Percentiles rank a stretch among this genome's conserved stretches.
Evolutionary conservation across 2,113 vertebrate species (phyloP).

Genomic region (Colaptes auratus): DNA sequence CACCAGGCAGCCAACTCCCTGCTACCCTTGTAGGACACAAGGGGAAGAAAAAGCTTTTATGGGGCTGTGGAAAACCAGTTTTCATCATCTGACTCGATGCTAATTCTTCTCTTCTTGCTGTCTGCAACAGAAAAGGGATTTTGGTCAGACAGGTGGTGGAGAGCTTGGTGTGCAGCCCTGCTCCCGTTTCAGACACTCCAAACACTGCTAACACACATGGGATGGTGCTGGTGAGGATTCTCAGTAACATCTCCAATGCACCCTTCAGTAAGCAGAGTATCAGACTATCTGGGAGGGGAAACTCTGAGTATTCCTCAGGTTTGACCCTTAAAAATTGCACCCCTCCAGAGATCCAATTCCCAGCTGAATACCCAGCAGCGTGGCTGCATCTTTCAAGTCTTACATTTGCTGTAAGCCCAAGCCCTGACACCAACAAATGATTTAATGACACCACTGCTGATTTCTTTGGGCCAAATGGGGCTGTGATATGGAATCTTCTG

Average conservation of each 20-base stretch:
- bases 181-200: not conserved
- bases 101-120: not conserved
- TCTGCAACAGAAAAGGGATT: not conserved
- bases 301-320: not conserved
- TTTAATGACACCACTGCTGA: not conserved
- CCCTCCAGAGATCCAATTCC: not conserved
- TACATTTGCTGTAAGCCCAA: not conserved
- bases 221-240: not conserved
- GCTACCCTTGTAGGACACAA: rapidly evolving
- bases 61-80: not conserved
- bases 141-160: rapidly evolving
- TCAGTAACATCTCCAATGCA: rapidly evolving
- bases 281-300: too few species aligned
- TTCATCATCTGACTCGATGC: not conserved
- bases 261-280: rapidly evolving
- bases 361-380: rapidly evolving
- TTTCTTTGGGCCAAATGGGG: not conserved
- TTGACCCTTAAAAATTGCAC: not conserved
- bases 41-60: not conserved
- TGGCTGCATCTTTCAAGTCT: not conserved
- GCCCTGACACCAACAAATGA: not conserved
- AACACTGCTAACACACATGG: rapidly evolving
- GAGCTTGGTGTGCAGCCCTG: not conserved
- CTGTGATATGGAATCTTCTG: not conserved
- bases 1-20: not conserved